Percentiles rank a stretch among this genome's conserved stretches.
phyloP scores from a whole-genome alignment of 2,797 vertebrate genomes.

The Nothura maculosa region DNA sequence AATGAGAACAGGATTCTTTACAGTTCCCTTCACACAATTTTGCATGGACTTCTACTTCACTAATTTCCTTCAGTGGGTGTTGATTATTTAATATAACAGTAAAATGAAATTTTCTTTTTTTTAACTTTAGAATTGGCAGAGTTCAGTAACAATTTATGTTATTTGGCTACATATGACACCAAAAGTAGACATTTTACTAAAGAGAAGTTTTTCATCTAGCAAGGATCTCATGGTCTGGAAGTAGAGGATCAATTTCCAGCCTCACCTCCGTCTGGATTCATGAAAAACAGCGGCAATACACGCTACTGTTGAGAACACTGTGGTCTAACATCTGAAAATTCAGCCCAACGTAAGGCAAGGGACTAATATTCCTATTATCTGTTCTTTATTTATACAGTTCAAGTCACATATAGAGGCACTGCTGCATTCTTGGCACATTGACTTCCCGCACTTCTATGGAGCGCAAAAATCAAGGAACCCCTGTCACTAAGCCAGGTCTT shows the following conservation, averaged over 20 bases:
- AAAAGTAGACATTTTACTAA: background rate
- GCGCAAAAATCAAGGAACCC: background rate
- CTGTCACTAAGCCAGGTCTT: background rate
- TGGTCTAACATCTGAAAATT: background rate
- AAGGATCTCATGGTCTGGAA: background rate
- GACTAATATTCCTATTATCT: background rate
- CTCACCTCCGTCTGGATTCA: background rate
- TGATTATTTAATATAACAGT: background rate
- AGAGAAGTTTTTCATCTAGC: background rate
- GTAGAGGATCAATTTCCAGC: background rate
- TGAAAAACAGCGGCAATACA: fast-evolving
- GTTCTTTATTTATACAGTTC: background rate
- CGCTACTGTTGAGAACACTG: fast-evolving
- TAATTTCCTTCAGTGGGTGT: background rate
- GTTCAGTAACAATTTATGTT: background rate
- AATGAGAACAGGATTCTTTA: background rate
- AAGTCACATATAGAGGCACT: background rate
- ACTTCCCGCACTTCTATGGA: background rate
- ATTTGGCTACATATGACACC: background rate
- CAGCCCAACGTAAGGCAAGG: background rate
- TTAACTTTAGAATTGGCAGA: background rate
- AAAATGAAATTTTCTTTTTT: background rate
- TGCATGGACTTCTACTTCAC: background rate
- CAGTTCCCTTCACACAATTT: background rate
- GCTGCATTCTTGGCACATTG: background rate